Conservation (phyloP, 1,140 invertebrate genomes). For the Anthonomus grandis region DNA sequence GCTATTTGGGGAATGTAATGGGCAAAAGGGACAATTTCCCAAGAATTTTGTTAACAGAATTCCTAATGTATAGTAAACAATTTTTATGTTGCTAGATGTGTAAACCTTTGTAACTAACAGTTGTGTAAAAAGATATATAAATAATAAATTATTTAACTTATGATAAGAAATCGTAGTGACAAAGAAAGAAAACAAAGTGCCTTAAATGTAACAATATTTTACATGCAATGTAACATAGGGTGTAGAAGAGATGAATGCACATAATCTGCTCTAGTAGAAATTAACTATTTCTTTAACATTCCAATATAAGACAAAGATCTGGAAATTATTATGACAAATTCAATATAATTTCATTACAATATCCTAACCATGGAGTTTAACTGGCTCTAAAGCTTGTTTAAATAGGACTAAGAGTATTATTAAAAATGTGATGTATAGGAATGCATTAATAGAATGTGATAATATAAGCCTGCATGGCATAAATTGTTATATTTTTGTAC, state of each 20-base stretch:
- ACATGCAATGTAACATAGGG: background rate
- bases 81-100: background rate
- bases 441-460: conserved; percentile 26
- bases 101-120: background rate
- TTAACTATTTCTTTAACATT: background rate
- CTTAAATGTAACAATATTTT: background rate
- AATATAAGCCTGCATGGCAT: conserved; percentile 24
- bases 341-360: background rate
- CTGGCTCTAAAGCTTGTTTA: background rate
- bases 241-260: too few relatives aligned
- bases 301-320: background rate
- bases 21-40: conserved; percentile 74
- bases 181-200: background rate
- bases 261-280: too few relatives aligned
- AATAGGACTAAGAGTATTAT: conserved; percentile 16
- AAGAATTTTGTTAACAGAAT: conserved; percentile 66
- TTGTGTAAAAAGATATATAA: background rate
- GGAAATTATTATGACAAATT: background rate
- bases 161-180: background rate
- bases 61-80: conserved; percentile 19
- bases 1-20: conserved; percentile 71
- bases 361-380: conserved; percentile 2
- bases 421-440: conserved; percentile 21
- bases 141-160: background rate
- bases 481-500: conserved; percentile 28